Percentiles rank a stretch among this genome's conserved stretches.
phyloP scores from a whole-genome alignment of 30 jellyfish, hydroid and myxozoan species.

The Aurelia coerulea region DNA sequence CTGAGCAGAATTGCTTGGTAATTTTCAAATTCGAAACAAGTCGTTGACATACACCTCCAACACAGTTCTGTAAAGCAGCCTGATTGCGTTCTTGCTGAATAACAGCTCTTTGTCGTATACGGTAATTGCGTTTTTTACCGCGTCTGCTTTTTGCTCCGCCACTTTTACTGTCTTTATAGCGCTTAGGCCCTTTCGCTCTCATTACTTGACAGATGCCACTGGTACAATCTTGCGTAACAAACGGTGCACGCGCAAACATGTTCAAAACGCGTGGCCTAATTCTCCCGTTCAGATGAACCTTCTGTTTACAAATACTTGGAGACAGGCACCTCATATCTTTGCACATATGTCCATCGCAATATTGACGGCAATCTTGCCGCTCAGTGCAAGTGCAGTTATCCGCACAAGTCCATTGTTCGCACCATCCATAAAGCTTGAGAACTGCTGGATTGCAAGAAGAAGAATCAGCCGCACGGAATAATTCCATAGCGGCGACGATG shows the following conservation, averaged over 20 bases:
- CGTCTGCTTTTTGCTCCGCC: not conserved
- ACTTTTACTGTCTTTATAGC: not conserved
- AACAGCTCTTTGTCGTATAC: slow-evolving; percentile 13
- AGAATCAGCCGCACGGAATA: slow-evolving; percentile 8
- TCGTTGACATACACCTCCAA: slow-evolving; percentile 75
- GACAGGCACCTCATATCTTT: slow-evolving; percentile 79
- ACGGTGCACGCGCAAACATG: slow-evolving; percentile 86
- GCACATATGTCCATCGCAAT: slow-evolving; percentile 75
- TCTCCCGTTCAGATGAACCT: slow-evolving; percentile 63
- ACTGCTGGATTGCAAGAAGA: slow-evolving; percentile 82
- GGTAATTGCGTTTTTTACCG: not conserved
- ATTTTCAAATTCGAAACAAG: slow-evolving; percentile 60
- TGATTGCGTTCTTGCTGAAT: not conserved
- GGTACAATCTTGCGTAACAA: slow-evolving; percentile 88
- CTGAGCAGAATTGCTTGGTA: slow-evolving; percentile 88
- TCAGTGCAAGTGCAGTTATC: slow-evolving; percentile 81
- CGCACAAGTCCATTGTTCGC: slow-evolving; percentile 91
- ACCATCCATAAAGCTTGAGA: slow-evolving; percentile 72
- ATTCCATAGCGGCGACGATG: slow-evolving; percentile 8
- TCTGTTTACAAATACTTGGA: slow-evolving; percentile 78
- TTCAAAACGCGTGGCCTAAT: slow-evolving; percentile 68
- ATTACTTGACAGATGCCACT: slow-evolving; percentile 75
- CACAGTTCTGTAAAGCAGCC: slow-evolving; percentile 86
- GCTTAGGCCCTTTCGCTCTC: slow-evolving; percentile 77
- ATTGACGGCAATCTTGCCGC: slow-evolving; percentile 82